These are phyloP conservation scores for Ormyrus nitidulus DNA, from an alignment of 2,888 invertebrate genomes.

Conservation along the genomic window DNA sequence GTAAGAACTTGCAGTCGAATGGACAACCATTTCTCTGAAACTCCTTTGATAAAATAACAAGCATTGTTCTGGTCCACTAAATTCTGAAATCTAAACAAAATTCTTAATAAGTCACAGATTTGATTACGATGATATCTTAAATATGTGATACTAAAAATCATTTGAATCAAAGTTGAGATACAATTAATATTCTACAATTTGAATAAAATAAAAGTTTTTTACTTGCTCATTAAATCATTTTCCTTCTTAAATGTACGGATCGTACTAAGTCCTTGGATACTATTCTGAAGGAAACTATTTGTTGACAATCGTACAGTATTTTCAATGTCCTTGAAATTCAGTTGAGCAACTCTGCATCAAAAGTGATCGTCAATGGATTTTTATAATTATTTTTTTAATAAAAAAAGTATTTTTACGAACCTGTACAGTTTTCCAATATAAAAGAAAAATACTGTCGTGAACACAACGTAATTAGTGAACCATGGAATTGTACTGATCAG, in stretches of 20 bases:
- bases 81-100: conserved; percentile 74
- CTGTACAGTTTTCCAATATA: conserved; percentile 74
- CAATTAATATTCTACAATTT: too few species aligned
- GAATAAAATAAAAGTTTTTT: conserved; percentile 51
- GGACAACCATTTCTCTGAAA: conserved; percentile 75
- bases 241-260: conserved; percentile 80
- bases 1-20: conserved; percentile 67
- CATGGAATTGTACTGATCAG: conserved; percentile 77
- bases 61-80: conserved; percentile 76
- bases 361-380: not conserved
- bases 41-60: conserved; percentile 76
- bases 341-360: conserved; percentile 73
- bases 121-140: too few species aligned
- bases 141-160: too few species aligned
- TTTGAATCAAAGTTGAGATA: too few species aligned
- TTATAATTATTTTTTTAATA: too few species aligned
- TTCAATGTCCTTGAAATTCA: conserved; percentile 78
- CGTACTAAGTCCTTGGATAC: conserved; percentile 79
- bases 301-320: conserved; percentile 79
- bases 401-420: conserved; percentile 57
- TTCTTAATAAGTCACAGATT: not conserved
- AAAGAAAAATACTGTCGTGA: conserved; percentile 75
- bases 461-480: conserved; percentile 75
- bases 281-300: conserved; percentile 78
- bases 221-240: conserved; percentile 76